Evolutionary conservation across 1,140 invertebrate species (phyloP), one percentile per base, ranked within the genome.

Genomic region (Radopholus similis): DNA sequence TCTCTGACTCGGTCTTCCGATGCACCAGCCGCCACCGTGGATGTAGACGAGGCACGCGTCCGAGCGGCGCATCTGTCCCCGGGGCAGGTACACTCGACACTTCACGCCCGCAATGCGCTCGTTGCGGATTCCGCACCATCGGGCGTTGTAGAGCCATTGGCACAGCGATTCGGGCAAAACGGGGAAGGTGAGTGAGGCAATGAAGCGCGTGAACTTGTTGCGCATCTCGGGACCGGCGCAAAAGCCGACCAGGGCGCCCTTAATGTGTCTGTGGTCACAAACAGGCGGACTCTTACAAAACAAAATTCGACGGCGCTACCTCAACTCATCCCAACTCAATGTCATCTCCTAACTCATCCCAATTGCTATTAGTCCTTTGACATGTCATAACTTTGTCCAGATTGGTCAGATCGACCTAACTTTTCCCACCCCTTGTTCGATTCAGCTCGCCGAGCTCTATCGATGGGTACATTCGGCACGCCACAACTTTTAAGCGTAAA

Each of bases 21-120:
- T 78, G 57, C 72, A 78, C 74, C 71, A 83, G 28, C 78, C 78
- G 34, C 78, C 78, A 21, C 78, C 78, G 68, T 81, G 78, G 35
- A 81, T 83, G 51, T 77, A 81, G n/a, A 81, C 55, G 26, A 81
- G 40, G 15, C 56, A 63, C 18, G 62, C 68, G 37, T 83, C 66
- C 18, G 66, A 65, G 9, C 60, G 71, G 38, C 63, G 58, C 37
- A 18, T 53, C 37, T 60, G 34, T n/a, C 68, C 66, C 18, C 63
- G 13, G 11, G 78, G 78, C 8, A 67, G 5, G 64, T 81, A 81
- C 30, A 81, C 55, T 21, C 80, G 64, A 60, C 80, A 82, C 28
- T 51, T 57, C 28, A 80, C 75, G n/a, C 77, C 77, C 49, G 59
- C 73, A 55, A 79, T 77, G 13, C 26, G 58, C 21, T 62, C 59